phyloP scores from a whole-genome alignment of 2,888 invertebrate species.

The Ochropleura plecta region DNA sequence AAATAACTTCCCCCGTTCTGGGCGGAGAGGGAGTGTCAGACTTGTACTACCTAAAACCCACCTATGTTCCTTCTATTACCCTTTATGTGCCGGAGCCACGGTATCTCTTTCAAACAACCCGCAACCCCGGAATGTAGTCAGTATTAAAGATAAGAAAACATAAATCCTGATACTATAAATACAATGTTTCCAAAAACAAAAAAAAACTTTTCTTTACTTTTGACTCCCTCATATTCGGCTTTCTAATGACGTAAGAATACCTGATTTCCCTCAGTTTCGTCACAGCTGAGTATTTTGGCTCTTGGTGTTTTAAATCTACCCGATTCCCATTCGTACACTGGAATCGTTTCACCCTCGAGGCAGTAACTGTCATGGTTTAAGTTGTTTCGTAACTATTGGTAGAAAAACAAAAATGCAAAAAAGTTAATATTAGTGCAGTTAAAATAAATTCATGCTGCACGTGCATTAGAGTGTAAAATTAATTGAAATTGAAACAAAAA shows the following conservation, averaged over 20 bases:
- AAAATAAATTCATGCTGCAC: slow-evolving; percentile 67
- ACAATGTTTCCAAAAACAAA: too few relatives aligned
- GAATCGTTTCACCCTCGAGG: slow-evolving; percentile 77
- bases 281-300: slow-evolving; percentile 97
- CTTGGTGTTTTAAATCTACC: slow-evolving; percentile 91
- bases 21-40: too few relatives aligned
- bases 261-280: slow-evolving; percentile 98
- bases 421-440: slow-evolving; percentile 72
- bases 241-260: slow-evolving; percentile 73
- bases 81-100: too few relatives aligned
- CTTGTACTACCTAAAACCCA: too few relatives aligned
- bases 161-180: too few relatives aligned
- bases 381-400: slow-evolving; percentile 81
- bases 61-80: too few relatives aligned
- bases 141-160: too few relatives aligned
- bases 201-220: too few relatives aligned
- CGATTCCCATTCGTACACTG: slow-evolving; percentile 58
- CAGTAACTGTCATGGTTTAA: slow-evolving; percentile 69
- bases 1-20: too few relatives aligned
- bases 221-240: too few relatives aligned
- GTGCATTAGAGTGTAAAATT: slow-evolving; percentile 82
- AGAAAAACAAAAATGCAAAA: slow-evolving; percentile 68
- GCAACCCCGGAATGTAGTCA: too few relatives aligned
- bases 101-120: too few relatives aligned
- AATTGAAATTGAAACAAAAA: slow-evolving; percentile 61